Conservation (phyloP, 64 coral and sea anemone species). For the Montipora efflorescens region DNA sequence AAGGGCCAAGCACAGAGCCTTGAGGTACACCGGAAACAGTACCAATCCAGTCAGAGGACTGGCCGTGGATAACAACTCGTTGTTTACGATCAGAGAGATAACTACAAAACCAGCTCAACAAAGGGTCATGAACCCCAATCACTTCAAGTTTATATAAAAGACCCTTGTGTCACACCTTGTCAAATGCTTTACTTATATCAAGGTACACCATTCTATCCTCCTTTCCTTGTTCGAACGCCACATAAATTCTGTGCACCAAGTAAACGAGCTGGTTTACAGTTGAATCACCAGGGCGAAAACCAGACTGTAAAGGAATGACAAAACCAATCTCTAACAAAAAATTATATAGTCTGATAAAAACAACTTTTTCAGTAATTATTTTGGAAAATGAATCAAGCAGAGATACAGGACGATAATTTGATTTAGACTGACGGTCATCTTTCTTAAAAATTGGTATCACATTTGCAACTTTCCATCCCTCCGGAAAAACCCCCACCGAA, state of each 20-base stretch:
- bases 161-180: conserved; percentile 51
- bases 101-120: conserved; percentile 39
- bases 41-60: conserved; percentile 2
- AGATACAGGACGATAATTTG: neutral
- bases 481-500: too few relatives aligned
- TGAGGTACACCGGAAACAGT: conserved; percentile 16
- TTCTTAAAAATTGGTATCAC: too few relatives aligned
- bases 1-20: conserved; percentile 48
- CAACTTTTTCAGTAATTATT: neutral
- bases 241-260: conserved; percentile 2
- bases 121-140: conserved; percentile 13
- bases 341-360: conserved; percentile 21
- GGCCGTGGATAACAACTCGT: conserved; percentile 37
- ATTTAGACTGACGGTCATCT: too few relatives aligned
- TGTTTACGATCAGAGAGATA: conserved; percentile 18
- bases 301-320: neutral
- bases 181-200: conserved; percentile 62
- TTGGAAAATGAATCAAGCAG: neutral
- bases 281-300: neutral
- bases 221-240: conserved; percentile 8
- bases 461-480: too few relatives aligned
- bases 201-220: conserved; percentile 1
- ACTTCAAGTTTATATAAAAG: conserved; percentile 54
- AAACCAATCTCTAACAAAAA: neutral
- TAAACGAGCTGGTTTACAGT: conserved; percentile 16